A percentile compares a stretch with the other conserved stretches of the same genome.
Conservation (phyloP, 2,113 vertebrate species). For the Benitochromis conjunctus region DNA sequence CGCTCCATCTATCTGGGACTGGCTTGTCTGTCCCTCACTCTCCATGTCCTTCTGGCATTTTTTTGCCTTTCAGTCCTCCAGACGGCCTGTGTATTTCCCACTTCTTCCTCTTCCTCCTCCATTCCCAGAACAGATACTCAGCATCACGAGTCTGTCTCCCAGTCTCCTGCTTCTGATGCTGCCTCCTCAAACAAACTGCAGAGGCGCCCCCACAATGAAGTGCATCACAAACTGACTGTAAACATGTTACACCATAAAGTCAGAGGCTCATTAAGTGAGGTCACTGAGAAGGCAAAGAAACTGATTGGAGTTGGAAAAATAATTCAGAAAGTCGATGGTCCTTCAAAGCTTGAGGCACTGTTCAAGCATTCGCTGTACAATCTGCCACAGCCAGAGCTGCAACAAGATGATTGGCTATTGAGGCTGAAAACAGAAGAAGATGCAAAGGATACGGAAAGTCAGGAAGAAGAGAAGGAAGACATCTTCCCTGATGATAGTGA, state of each 20-base stretch:
- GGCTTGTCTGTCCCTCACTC: slow-evolving; percentile 66
- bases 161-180: slow-evolving; percentile 11
- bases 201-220: background rate
- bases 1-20: slow-evolving; percentile 72
- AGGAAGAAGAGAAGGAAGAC: slow-evolving; percentile 46
- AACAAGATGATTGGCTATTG: slow-evolving; percentile 78
- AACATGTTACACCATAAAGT: background rate
- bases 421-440: slow-evolving; percentile 60
- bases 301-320: background rate
- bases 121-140: background rate
- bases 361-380: slow-evolving; percentile 81
- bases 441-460: slow-evolving; percentile 11
- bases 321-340: background rate
- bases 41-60: slow-evolving; percentile 74
- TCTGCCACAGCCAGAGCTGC: slow-evolving; percentile 54
- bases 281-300: background rate
- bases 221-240: background rate
- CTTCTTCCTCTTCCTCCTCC: slow-evolving; percentile 1
- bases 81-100: slow-evolving; percentile 42
- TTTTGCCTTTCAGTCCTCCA: slow-evolving; percentile 54
- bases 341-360: slow-evolving; percentile 67
- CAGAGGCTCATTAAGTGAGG: background rate
- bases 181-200: slow-evolving; percentile 33
- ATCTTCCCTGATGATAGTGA: slow-evolving; percentile 47
- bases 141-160: background rate